These are phyloP conservation scores for Thysanoteuthis rhombus DNA, from an alignment of 2,888 invertebrate genomes.

Conservation along the genomic window DNA sequence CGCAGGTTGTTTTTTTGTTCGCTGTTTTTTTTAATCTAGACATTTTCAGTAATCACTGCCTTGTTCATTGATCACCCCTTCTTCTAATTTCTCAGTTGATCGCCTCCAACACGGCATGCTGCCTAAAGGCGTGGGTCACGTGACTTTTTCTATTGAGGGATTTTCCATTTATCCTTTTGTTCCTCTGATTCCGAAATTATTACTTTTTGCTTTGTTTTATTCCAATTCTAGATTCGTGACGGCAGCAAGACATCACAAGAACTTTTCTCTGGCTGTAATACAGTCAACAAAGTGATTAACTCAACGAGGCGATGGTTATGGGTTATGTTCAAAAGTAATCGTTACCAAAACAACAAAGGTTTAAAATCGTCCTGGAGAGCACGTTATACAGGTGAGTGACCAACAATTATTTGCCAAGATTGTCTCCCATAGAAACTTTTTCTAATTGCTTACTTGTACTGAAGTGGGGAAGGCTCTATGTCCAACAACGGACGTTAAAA, in stretches of 20 bases:
- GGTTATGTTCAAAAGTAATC: slow-evolving; percentile 51
- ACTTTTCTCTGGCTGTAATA: slow-evolving; percentile 16
- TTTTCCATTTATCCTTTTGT: no score
- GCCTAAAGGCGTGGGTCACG: no score
- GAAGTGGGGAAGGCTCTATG: no score
- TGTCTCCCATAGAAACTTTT: neutral
- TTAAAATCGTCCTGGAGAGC: slow-evolving; percentile 38
- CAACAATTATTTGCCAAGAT: neutral
- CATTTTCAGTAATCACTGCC: no score
- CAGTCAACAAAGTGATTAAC: slow-evolving; percentile 39
- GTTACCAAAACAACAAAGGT: slow-evolving; percentile 40
- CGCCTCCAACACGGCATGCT: no score
- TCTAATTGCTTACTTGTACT: no score
- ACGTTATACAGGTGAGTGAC: slow-evolving; percentile 37
- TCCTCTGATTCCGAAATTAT: neutral
- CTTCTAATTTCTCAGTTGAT: no score
- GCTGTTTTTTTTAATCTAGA: no score
- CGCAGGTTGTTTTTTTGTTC: no score
- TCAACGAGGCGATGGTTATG: slow-evolving; percentile 52
- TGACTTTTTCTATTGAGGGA: no score
- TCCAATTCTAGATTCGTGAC: slow-evolving; percentile 17
- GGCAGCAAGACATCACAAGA: slow-evolving; percentile 14
- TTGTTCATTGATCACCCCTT: no score
- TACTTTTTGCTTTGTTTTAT: neutral
- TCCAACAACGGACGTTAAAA: no score